phyloP scores from a whole-genome alignment of 2,888 invertebrate species.

The Stramonita haemastoma region DNA sequence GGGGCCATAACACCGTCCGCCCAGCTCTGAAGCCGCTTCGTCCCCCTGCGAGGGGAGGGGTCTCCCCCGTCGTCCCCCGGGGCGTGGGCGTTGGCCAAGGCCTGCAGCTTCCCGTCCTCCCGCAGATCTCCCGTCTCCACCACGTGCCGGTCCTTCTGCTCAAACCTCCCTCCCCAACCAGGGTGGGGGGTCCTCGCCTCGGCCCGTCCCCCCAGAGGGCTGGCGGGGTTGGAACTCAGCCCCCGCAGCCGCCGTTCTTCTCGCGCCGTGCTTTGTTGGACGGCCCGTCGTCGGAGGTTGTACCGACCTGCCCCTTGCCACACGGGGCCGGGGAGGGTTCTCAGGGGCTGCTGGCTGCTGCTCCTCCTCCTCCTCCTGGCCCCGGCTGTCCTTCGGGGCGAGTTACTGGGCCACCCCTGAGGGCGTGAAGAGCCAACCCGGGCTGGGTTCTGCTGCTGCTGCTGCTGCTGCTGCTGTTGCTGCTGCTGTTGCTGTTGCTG shows the following conservation, averaged over 20 bases:
- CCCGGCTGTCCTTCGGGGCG: background rate
- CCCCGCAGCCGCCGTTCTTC: conserved; percentile 4
- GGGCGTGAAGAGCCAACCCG: background rate
- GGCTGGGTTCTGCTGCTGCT: background rate
- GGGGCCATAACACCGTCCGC: background rate
- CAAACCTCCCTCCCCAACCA: background rate
- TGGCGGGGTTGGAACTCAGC: background rate
- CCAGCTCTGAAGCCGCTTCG: background rate
- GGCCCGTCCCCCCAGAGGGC: background rate
- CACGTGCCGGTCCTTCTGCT: conserved; percentile 38
- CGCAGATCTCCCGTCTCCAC: conserved; percentile 23
- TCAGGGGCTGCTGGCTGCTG: background rate
- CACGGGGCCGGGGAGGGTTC: background rate
- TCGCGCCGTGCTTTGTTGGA: background rate
- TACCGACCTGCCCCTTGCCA: background rate
- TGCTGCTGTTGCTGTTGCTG: background rate
- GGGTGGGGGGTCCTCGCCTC: background rate
- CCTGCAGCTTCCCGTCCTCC: conserved; percentile 42
- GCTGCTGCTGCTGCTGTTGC: background rate
- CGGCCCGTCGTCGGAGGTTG: background rate
- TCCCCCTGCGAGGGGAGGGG: background rate
- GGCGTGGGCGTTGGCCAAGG: conserved; percentile 10
- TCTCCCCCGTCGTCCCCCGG: background rate
- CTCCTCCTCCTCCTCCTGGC: background rate
- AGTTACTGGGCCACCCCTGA: background rate